Base-by-base conservation (phyloP, 2,113 vertebrate species). In the Macquaria australasica region DNA sequence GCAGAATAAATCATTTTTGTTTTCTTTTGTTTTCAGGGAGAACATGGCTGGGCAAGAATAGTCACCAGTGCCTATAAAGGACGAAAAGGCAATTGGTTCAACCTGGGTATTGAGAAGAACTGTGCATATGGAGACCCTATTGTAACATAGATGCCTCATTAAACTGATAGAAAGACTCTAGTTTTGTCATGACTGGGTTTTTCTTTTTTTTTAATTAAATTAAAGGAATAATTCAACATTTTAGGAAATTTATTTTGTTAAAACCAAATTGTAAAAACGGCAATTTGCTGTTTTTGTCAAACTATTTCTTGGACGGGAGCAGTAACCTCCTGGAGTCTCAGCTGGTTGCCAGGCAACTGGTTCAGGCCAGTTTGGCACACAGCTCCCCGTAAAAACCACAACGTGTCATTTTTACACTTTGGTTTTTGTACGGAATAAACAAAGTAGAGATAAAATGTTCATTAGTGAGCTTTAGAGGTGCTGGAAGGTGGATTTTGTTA, bases 11-110 rank as follows among this genome's bases (percentile, higher is more conserved):
- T 37, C n/a, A n/a, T 18, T 0, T 8, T 96, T 64, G 0, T 34
- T 34, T 12, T 78, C 69, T 59, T 83, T 69, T 67, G n/a, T 56
- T 89, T 75, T 90, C 90, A 99, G 98, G 98, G 98, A 0, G 98
- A 99, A 90, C 95, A 81, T 10, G 98, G 98, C 56, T 99, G 98
- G 98, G 96, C 98, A 53, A 93, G 96, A 81, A 97, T 99, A 0
- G 98, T 99, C 87, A 98, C 98, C 63, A 98, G 97, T 2, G 90
- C 95, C 12, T 99, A 97, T 25, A 98, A 97, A 89, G 96, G 91
- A 10, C 97, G 98, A 68, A 94, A 56, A 85, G 98, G 98, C 3
- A 94, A 93, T n/a, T 91, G 94, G 0, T 99, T 98, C 91, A 99
- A 99, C 81, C 95, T 99, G 12, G 98, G 97, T 8, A 78, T 99